Evolutionary conservation across 2,113 vertebrate species (phyloP).

Genomic region (Daboia siamensis): DNA sequence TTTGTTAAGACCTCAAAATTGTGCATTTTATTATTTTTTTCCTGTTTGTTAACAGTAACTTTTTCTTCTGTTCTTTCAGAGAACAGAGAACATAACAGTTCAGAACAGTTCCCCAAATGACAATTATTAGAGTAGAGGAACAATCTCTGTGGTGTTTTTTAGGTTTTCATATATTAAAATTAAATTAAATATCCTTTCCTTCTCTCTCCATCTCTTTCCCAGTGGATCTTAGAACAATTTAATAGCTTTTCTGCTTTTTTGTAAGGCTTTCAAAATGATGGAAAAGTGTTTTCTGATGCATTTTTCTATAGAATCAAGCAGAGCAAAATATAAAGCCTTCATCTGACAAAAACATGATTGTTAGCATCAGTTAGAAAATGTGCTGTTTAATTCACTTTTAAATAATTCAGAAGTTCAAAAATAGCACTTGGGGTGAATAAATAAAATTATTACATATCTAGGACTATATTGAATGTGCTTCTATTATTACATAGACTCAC

Average conservation of each 20-base stretch:
- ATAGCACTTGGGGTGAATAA: background rate
- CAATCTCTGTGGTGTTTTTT: background rate
- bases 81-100: background rate
- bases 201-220: background rate
- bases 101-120: background rate
- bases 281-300: background rate
- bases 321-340: background rate
- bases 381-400: background rate
- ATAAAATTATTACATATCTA: background rate
- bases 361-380: background rate
- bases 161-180: background rate
- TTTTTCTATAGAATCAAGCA: background rate
- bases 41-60: background rate
- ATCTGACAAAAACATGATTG: background rate
- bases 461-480: background rate
- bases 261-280: background rate
- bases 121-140: background rate
- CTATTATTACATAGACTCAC: background rate
- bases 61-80: background rate
- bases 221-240: background rate
- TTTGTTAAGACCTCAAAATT: background rate
- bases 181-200: background rate
- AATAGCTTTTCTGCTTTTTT: background rate
- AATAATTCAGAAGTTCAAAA: background rate
- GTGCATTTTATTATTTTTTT: background rate